Percentiles rank a stretch among this genome's conserved stretches.
These are phyloP conservation scores for Papilio glaucus DNA, from an alignment of 1,140 invertebrate species.

Conservation along the genomic window DNA sequence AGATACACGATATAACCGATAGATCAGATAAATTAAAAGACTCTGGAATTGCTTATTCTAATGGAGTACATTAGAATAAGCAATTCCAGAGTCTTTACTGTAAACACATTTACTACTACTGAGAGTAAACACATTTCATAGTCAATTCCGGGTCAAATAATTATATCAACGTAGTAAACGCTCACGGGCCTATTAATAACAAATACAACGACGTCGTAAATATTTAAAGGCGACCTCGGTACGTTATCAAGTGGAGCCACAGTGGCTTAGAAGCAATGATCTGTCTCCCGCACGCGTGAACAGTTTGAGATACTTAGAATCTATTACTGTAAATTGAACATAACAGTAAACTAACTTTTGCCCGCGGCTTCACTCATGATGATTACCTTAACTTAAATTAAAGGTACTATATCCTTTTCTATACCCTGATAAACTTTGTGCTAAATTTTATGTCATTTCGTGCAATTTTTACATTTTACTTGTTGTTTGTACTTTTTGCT, in stretches of 20 bases:
- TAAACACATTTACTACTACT: too few relatives aligned
- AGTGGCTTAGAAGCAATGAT: background rate
- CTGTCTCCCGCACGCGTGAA: background rate
- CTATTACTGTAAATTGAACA: background rate
- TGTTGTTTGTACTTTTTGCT: too few relatives aligned
- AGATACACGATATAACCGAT: too few relatives aligned
- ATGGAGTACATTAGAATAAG: too few relatives aligned
- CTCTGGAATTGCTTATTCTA: too few relatives aligned
- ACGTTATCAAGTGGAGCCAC: conserved; percentile 17
- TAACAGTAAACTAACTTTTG: background rate
- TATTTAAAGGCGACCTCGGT: background rate
- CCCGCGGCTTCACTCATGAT: background rate
- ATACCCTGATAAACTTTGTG: too few relatives aligned
- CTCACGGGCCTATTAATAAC: background rate
- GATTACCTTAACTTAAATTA: background rate
- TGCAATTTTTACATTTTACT: too few relatives aligned
- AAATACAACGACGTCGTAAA: conserved; percentile 19
- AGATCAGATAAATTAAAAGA: too few relatives aligned
- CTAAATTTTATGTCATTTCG: too few relatives aligned
- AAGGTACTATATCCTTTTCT: background rate
- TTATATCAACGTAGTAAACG: background rate
- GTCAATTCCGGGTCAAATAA: background rate
- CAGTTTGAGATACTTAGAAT: conserved; percentile 6
- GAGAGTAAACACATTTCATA: too few relatives aligned
- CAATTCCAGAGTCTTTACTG: too few relatives aligned